Evolutionary conservation across 2,888 invertebrate species (phyloP).

Genomic region (Caenorhabditis sp.): DNA sequence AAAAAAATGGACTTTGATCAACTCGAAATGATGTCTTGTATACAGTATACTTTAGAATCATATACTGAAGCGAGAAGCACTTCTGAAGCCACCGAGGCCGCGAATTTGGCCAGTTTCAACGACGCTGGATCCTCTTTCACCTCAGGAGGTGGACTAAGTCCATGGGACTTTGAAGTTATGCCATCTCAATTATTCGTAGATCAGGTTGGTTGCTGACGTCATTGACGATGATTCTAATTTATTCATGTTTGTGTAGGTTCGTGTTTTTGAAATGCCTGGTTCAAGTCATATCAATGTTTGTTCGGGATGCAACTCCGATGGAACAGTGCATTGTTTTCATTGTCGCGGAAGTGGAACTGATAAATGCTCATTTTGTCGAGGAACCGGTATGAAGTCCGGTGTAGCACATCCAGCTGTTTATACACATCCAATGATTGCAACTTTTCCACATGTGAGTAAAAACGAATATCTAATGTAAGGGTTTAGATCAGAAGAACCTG

Average conservation of each 20-base stretch:
- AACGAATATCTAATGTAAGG: neutral
- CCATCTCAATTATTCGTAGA: slow-evolving; percentile 63
- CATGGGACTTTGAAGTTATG: slow-evolving; percentile 69
- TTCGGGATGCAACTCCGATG: slow-evolving; percentile 63
- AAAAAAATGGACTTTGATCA: slow-evolving; percentile 67
- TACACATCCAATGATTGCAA: slow-evolving; percentile 70
- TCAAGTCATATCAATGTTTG: slow-evolving; percentile 61
- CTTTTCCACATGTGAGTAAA: slow-evolving; percentile 63
- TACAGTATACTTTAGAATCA: slow-evolving; percentile 67
- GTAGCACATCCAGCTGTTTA: slow-evolving; percentile 71
- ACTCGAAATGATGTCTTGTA: slow-evolving; percentile 58
- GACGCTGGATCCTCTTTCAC: slow-evolving; percentile 21
- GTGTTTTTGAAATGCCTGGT: slow-evolving; percentile 66
- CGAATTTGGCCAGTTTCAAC: slow-evolving; percentile 23
- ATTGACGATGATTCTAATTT: too few relatives aligned
- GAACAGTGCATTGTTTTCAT: slow-evolving; percentile 68
- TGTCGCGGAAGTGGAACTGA: slow-evolving; percentile 69
- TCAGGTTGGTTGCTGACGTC: slow-evolving; percentile 46
- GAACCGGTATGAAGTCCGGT: slow-evolving; percentile 71
- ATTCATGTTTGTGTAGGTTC: slow-evolving; percentile 51
- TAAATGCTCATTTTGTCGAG: slow-evolving; percentile 69
- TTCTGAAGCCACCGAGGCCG: slow-evolving; percentile 64
- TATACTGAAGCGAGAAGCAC: slow-evolving; percentile 69
- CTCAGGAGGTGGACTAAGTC: slow-evolving; percentile 38
- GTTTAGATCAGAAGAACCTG: too few relatives aligned